Percentiles rank a stretch among this genome's conserved stretches.
phyloP scores from a whole-genome alignment of 2,888 invertebrate species.

The Apomyelois bistriatella region DNA sequence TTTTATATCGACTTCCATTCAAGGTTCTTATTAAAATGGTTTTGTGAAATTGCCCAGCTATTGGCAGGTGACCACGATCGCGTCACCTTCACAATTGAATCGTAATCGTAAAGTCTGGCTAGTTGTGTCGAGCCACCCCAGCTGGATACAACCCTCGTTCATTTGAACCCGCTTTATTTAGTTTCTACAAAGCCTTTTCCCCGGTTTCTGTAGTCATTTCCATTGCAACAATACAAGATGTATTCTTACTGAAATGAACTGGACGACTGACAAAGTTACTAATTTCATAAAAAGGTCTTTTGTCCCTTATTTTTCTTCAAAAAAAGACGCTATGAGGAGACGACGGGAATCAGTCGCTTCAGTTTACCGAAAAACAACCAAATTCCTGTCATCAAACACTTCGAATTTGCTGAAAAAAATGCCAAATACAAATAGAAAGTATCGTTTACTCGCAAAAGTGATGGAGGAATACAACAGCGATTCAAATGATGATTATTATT shows the following conservation, averaged over 20 bases:
- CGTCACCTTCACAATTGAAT: slow-evolving; percentile 61
- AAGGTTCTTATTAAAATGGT: slow-evolving; percentile 43
- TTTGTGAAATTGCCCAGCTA: slow-evolving; percentile 43
- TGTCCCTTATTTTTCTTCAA: slow-evolving; percentile 18
- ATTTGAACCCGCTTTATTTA: slow-evolving; percentile 12
- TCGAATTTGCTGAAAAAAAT: slow-evolving; percentile 58
- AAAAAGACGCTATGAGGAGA: slow-evolving; percentile 46
- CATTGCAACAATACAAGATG: slow-evolving; percentile 24
- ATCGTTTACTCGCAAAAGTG: slow-evolving; percentile 41
- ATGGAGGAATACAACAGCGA: slow-evolving; percentile 39
- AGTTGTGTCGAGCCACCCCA: slow-evolving; percentile 48
- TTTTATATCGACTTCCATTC: slow-evolving; percentile 16
- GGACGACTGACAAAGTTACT: slow-evolving; percentile 29
- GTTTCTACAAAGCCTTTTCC: neutral
- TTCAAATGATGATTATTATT: slow-evolving; percentile 23
- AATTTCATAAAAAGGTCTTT: slow-evolving; percentile 35
- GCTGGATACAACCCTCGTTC: slow-evolving; percentile 45
- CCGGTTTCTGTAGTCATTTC: neutral
- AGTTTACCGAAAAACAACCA: slow-evolving; percentile 68
- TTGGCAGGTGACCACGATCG: slow-evolving; percentile 60
- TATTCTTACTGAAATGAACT: slow-evolving; percentile 32
- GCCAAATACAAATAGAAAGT: slow-evolving; percentile 49
- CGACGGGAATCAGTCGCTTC: slow-evolving; percentile 66
- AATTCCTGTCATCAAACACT: slow-evolving; percentile 60
- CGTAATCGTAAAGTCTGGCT: slow-evolving; percentile 56